Evolutionary conservation across 2,113 vertebrate genomes (phyloP).

Genomic region (Ctenodactylus gundi): DNA sequence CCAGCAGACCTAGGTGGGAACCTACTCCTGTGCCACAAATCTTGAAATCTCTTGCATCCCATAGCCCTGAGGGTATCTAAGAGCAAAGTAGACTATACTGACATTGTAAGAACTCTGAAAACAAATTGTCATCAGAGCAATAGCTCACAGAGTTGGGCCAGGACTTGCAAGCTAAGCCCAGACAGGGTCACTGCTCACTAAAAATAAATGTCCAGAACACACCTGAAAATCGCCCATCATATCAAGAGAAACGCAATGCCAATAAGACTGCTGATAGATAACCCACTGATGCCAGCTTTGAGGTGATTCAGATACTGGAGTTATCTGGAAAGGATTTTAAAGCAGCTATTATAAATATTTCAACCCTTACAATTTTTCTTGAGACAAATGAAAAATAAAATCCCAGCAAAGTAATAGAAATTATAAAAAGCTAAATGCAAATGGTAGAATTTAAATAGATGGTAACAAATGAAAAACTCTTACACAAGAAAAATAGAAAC

Average conservation of each 20-base stretch:
- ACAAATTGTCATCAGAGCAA: neutral
- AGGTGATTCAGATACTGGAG: neutral
- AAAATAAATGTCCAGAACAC: neutral
- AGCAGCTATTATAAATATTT: neutral
- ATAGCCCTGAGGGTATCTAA: neutral
- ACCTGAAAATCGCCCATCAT: neutral
- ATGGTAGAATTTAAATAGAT: neutral
- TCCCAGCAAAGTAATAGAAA: neutral
- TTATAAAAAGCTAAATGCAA: neutral
- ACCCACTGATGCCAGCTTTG: neutral
- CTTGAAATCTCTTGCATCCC: neutral
- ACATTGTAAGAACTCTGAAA: neutral
- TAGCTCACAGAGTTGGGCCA: neutral
- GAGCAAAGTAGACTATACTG: neutral
- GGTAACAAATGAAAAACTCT: neutral
- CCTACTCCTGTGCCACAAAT: neutral
- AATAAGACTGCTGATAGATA: neutral
- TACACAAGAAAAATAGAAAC: neutral
- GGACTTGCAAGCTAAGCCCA: neutral
- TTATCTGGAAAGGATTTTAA: neutral
- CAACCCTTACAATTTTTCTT: neutral
- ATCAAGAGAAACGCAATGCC: neutral
- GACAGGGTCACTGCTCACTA: neutral
- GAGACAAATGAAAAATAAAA: neutral
- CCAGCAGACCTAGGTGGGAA: neutral